A percentile compares a stretch with the other conserved stretches of the same genome.
Evolutionary conservation across 1,140 invertebrate genomes (phyloP).

Genomic region (Anthonomus grandis): DNA sequence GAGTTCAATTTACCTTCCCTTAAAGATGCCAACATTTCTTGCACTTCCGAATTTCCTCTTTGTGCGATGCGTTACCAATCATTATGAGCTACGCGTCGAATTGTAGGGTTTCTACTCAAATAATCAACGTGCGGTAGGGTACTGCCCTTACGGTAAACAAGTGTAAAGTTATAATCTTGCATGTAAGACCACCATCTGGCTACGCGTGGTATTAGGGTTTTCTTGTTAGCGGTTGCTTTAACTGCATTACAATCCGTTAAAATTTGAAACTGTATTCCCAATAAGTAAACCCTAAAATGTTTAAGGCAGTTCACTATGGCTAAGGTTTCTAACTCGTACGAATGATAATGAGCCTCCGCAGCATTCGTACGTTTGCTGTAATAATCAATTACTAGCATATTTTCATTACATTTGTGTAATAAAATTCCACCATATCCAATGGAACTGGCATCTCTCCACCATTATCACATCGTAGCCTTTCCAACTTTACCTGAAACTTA

Average conservation of each 20-base stretch:
- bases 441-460: conserved; percentile 40
- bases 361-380: conserved; percentile 40
- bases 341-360: conserved; percentile 43
- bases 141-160: conserved; percentile 8
- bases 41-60: conserved; percentile 15
- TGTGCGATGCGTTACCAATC: neutral
- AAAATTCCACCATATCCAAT: conserved; percentile 42
- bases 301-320: conserved; percentile 41
- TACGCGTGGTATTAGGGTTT: conserved; percentile 40
- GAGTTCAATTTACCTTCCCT: neutral
- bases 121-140: conserved; percentile 10
- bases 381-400: conserved; percentile 35
- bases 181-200: conserved; percentile 46
- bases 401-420: conserved; percentile 37
- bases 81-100: neutral
- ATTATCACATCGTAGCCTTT: no score
- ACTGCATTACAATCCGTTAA: conserved; percentile 42
- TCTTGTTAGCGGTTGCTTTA: conserved; percentile 41
- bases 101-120: conserved; percentile 9
- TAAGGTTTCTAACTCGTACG: conserved; percentile 47
- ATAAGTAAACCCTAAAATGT: conserved; percentile 32
- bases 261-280: conserved; percentile 38
- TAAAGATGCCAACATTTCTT: neutral
- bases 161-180: conserved; percentile 41
- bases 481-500: no score